Evolutionary conservation across 2,797 vertebrate genomes (phyloP), one percentile per base, ranked within the genome.

Genomic region (Amphiprion clarkii): DNA sequence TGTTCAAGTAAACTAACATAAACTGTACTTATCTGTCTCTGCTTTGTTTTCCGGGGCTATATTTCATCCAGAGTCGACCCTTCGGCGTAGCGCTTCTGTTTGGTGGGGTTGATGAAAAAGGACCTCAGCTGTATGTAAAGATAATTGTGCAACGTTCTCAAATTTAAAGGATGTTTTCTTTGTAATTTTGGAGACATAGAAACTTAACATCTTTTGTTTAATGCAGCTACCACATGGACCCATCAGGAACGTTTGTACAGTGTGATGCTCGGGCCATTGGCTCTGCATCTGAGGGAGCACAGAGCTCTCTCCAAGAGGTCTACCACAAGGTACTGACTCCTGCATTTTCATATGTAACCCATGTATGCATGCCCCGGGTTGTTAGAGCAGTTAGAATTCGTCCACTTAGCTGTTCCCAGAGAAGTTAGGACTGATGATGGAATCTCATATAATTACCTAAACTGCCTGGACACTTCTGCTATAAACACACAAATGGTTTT

Each of bases 41-140:
- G 5, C 5, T 71, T 4, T 31, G n/a, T 54, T 59, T 13, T 1
- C 67, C 56, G 51, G 2, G 78, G 7, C 52, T 75, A 13, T 71
- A 3, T 61, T 63, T 48, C 67, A 0, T 53, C 48, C 90, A 99
- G 98, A 98, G 97, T 87, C 97, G 98, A 81, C 98, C 98, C 0
- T 99, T 99, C 12, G 98, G 98, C 0, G 98, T 99, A 2, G 98
- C 98, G 0, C 94, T 99, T 71, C 95, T 99, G 23, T 99, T 99
- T 25, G 98, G 98, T 46, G 98, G 98, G 73, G 95, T 99, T 16
- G 98, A 99, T 93, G 98, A 99, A 90, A 99, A 99, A 85, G 98
- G 98, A 81, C 98, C 98, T 0, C 98, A 99, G 87, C 93, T 99
- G 98, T 99, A 95, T 89, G 97, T 94, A 69, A 11, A 3, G 2